Conservation (phyloP, 2,113 vertebrate genomes). For the Mus spicilegus region DNA sequence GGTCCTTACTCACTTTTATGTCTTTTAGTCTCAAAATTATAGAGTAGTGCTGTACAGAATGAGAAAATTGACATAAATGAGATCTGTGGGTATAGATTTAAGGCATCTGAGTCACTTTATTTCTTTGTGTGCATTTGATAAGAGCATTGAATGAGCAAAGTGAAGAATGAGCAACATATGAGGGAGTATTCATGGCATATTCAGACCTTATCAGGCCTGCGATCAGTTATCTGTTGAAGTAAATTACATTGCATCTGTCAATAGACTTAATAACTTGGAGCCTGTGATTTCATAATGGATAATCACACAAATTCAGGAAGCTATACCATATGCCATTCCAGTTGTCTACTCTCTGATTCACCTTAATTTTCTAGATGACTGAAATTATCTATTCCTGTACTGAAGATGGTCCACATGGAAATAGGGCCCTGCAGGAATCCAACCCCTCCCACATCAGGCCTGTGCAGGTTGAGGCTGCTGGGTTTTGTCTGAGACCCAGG, state of each 20-base stretch:
- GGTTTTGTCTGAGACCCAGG: slow-evolving; percentile 74
- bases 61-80: slow-evolving; percentile 26
- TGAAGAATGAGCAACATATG: slow-evolving; percentile 69
- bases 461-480: slow-evolving; percentile 60
- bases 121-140: slow-evolving; percentile 59
- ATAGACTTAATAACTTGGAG: slow-evolving; percentile 83
- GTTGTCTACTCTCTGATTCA: slow-evolving; percentile 79
- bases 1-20: slow-evolving; percentile 38
- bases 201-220: slow-evolving; percentile 76
- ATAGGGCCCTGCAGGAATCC: slow-evolving; percentile 67
- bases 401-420: slow-evolving; percentile 61
- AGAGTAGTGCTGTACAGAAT: slow-evolving; percentile 29
- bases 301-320: slow-evolving; percentile 84
- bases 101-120: slow-evolving; percentile 39
- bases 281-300: slow-evolving; percentile 82
- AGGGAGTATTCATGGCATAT: slow-evolving; percentile 60
- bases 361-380: slow-evolving; percentile 85
- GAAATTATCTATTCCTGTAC: slow-evolving; percentile 82
- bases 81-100: slow-evolving; percentile 36
- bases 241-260: slow-evolving; percentile 85
- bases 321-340: slow-evolving; percentile 80
- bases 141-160: slow-evolving; percentile 58
- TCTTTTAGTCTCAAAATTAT: slow-evolving; percentile 7
- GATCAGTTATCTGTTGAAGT: slow-evolving; percentile 82
- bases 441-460: slow-evolving; percentile 50